phyloP scores from a whole-genome alignment of 1,140 invertebrate species.

The Stegodyphus dumicola region DNA sequence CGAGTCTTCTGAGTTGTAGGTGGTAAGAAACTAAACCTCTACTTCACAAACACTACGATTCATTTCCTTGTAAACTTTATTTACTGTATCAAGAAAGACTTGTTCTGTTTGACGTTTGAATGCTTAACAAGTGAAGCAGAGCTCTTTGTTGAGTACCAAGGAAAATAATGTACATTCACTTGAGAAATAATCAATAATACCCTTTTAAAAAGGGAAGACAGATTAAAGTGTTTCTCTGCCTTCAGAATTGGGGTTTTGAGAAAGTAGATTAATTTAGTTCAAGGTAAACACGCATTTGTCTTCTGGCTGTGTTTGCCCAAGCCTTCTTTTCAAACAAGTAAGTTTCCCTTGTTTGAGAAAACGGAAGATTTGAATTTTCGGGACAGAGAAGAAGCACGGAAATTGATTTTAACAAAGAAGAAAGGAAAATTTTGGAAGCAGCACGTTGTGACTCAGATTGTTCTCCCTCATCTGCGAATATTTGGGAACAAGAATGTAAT shows the following conservation, averaged over 20 bases:
- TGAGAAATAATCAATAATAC: constrained; percentile 16
- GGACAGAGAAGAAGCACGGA: background rate
- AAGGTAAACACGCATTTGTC: constrained; percentile 14
- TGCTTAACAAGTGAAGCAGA: constrained; percentile 3
- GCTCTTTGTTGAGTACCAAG: background rate
- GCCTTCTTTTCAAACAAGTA: constrained; percentile 7
- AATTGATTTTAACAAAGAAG: background rate
- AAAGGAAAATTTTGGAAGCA: background rate
- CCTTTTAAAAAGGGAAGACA: constrained; percentile 1
- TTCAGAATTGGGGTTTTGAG: constrained; percentile 4
- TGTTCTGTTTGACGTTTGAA: constrained; percentile 14
- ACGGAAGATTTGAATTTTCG: background rate
- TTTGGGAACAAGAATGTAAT: no score
- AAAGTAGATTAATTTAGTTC: constrained; percentile 15
- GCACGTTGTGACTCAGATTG: no score
- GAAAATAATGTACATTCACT: constrained; percentile 11
- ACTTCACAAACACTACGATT: background rate
- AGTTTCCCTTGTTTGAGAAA: constrained; percentile 10
- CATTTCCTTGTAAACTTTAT: background rate
- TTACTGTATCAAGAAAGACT: background rate
- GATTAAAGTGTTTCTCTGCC: constrained; percentile 13
- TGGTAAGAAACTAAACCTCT: no score
- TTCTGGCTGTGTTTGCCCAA: background rate
- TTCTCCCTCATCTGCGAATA: no score
- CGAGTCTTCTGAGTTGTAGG: background rate